These are phyloP conservation scores for Tetropium fuscum DNA, from an alignment of 2,888 invertebrate genomes.

Conservation along the genomic window DNA sequence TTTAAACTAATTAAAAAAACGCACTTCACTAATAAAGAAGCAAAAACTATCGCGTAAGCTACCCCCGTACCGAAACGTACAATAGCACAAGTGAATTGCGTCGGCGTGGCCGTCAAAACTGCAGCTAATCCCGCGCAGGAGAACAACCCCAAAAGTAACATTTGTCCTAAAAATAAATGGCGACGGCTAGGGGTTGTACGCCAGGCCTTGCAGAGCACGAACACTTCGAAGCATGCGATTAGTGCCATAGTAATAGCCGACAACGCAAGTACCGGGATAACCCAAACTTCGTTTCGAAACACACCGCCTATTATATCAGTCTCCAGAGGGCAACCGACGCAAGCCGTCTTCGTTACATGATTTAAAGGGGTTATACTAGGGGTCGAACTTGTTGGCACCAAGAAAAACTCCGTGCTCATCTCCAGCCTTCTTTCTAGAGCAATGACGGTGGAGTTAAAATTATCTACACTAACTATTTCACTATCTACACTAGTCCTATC, in stretches of 20 bases:
- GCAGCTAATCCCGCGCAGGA: constrained; percentile 84
- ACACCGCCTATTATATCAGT: constrained; percentile 53
- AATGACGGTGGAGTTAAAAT: constrained; percentile 31
- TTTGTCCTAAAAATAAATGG: constrained; percentile 89
- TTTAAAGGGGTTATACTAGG: constrained; percentile 51
- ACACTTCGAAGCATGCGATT: constrained; percentile 89
- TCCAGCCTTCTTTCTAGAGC: constrained; percentile 71
- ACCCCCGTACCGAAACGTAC: constrained; percentile 86
- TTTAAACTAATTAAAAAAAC: constrained; percentile 93
- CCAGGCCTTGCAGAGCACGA: constrained; percentile 88
- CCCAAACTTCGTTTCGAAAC: constrained; percentile 85
- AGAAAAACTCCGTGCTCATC: constrained; percentile 88
- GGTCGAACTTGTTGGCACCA: constrained; percentile 73
- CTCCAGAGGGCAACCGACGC: constrained; percentile 46
- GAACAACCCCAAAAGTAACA: constrained; percentile 86
- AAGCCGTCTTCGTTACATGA: constrained; percentile 62
- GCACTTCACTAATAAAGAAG: constrained; percentile 92
- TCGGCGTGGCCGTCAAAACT: constrained; percentile 82
- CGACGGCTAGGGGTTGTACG: constrained; percentile 85
- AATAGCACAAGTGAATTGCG: constrained; percentile 83
- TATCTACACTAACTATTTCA: constrained; percentile 20
- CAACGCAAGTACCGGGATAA: constrained; percentile 87
- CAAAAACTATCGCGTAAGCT: constrained; percentile 88
- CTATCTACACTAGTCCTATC: constrained; percentile 34
- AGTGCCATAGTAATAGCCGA: constrained; percentile 87